Evolutionary conservation across 2,888 invertebrate genomes (phyloP), one percentile per base, ranked within the genome.

Genomic region (Leptopilina drosophilae): DNA sequence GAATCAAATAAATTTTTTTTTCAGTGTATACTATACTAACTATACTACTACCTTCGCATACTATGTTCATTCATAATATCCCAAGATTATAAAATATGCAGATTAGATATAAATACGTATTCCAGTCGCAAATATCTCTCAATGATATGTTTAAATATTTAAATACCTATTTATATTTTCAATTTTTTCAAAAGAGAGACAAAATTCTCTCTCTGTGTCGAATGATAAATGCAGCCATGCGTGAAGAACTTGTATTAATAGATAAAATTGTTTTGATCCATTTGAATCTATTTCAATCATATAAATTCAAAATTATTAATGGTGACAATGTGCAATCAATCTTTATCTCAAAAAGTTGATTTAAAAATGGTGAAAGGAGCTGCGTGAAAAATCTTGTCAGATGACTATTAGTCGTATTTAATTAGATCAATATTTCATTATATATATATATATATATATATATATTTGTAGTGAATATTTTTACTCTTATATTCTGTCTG

Each of bases 341-440:
- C 42, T 42, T 42, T 42, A 6, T 42, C 62, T 42, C 62, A 62
- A 15, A n/a, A 20, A n/a, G 15, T 20, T 62, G 20, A 20, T 5
- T 9, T 62, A 20, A 9, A 9, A 14, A 62, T 8, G 8, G n/a
- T 20, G 59, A 62, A 20, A 62, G 20, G 62, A n/a, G 62, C 49
- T 49, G 49, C 49, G 62, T 62, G 20, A 62, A 62, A 62, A 62
- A 62, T 62, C 62, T 62, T 62, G 62, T 62, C n/a, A n/a, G 62
- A 62, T 15, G 62, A 20, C 62, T 20, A 62, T 59, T 59, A 59
- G 59, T 59, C 59, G 59, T n/a, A 59, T 62, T 62, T 62, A 62
- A 62, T 62, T 62, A 62, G 62, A 62, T 62, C 62, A 62, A 20
- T 20, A n/a, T 62, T 62, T 15, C 62, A 62, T 8, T 79, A 78